Evolutionary conservation across 2,888 invertebrate genomes (phyloP).

Genomic region (Sisyra terminalis): DNA sequence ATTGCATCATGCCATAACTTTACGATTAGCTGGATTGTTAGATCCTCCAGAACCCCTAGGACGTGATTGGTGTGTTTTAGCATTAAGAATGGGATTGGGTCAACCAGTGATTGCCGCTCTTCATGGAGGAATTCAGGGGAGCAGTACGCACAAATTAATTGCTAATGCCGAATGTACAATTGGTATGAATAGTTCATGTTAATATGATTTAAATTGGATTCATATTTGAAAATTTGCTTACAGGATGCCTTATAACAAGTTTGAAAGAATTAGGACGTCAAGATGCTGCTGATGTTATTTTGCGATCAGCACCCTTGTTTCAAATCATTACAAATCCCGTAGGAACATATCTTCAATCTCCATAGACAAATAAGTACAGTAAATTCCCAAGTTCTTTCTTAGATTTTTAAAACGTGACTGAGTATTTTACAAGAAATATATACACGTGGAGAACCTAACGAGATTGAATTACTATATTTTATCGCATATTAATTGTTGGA

Average conservation of each 20-base stretch:
- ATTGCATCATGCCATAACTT: slow-evolving; percentile 38
- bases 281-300: slow-evolving; percentile 40
- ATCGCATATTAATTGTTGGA: not conserved
- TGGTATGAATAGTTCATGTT: slow-evolving; percentile 20
- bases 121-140: slow-evolving; percentile 21
- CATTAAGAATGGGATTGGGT: slow-evolving; percentile 41
- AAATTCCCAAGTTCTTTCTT: not conserved
- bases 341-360: slow-evolving; percentile 9
- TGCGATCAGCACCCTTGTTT: slow-evolving; percentile 34
- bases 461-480: not conserved
- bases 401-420: no score
- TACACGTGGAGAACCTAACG: not conserved
- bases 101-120: slow-evolving; percentile 26
- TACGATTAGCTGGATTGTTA: slow-evolving; percentile 45
- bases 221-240: slow-evolving; percentile 11
- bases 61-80: slow-evolving; percentile 62
- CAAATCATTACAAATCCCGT: slow-evolving; percentile 9
- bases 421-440: no score
- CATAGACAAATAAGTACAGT: slow-evolving; percentile 2
- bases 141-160: slow-evolving; percentile 25
- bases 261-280: slow-evolving; percentile 39
- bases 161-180: slow-evolving; percentile 25
- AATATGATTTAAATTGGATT: no score
- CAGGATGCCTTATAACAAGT: slow-evolving; percentile 35
- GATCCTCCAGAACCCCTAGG: slow-evolving; percentile 58